phyloP scores from a whole-genome alignment of 1,140 invertebrate species.

The Drosophila ananassae region DNA sequence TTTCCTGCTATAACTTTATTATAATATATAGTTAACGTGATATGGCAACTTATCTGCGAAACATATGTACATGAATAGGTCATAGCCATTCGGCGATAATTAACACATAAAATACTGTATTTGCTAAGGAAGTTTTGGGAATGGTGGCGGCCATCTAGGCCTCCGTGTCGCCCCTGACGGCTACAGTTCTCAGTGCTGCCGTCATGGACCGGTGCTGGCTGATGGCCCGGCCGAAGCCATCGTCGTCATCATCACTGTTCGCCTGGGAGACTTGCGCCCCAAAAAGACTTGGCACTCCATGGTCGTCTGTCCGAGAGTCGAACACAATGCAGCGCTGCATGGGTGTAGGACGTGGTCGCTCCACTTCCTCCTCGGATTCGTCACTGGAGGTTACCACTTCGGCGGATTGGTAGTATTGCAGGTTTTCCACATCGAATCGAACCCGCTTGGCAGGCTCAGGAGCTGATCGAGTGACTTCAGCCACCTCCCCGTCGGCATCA shows the following conservation, averaged over 20 bases:
- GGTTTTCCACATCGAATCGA: conserved; percentile 72
- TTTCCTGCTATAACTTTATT: conserved; percentile 36
- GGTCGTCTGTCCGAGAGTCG: conserved; percentile 5
- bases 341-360: conserved; percentile 30
- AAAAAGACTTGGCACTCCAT: conserved; percentile 54
- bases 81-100: conserved; percentile 30
- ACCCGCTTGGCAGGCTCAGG: conserved; percentile 64
- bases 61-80: conserved; percentile 32
- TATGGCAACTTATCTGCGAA: conserved; percentile 60
- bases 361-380: conserved; percentile 58
- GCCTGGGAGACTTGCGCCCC: conserved; percentile 51
- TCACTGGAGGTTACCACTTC: conserved; percentile 59
- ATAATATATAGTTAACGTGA: conserved; percentile 58
- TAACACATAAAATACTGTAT: conserved; percentile 74
- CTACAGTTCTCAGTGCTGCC: conserved; percentile 42
- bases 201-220: conserved; percentile 71
- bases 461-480: conserved; percentile 9
- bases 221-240: conserved; percentile 58
- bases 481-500: conserved; percentile 42
- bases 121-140: conserved; percentile 60
- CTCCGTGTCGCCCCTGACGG: conserved; percentile 37
- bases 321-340: conserved; percentile 49
- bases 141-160: conserved; percentile 36
- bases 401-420: conserved; percentile 75
- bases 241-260: conserved; percentile 52